Evolutionary conservation across 2,113 vertebrate species (phyloP), one percentile per base, ranked within the genome.

Genomic region (Gallinago undulata): DNA sequence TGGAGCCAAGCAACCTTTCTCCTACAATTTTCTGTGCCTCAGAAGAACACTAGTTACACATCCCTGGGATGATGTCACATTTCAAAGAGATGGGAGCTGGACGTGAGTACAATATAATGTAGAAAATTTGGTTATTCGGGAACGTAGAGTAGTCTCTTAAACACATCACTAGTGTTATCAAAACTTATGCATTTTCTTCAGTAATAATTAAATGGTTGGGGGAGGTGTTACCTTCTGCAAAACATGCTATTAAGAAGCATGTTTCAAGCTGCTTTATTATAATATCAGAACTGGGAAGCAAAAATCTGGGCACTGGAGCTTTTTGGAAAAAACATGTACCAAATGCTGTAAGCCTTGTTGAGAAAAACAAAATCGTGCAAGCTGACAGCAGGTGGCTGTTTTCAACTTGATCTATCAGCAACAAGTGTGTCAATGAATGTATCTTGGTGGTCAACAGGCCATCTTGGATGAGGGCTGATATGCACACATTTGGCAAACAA

Each of bases 311-410:
- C 48, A 64, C 15, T 79, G 53, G 35, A 64, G 10, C 16, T 79
- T 72, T 86, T 91, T 89, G 30, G 69, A 82, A 82, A 93, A 96
- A 95, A 76, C n/a, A 76, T 2, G 13, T 53, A 89, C 74, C 89
- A 94, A 95, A 84, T 95, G 89, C 64, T 92, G 28, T 24, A 7
- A 91, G 60, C 27, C 39, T 60, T 84, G 39, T 63, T 86, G 68
- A 51, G 80, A 87, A 91, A 94, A 94, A 90, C 41, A 83, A 17
- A 77, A 57, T 45, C 11, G 27, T 84, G 73, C 33, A 84, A 80
- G 35, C 51, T 57, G 73, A 75, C 66, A 91, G 80, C 60, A 84
- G 89, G 33, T 90, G 89, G 41, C 51, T 84, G 60, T 78, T 93
- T 81, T 89, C 30, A 72, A 66, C n/a, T 89, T 64, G 68, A 62